A percentile compares a stretch with the other conserved stretches of the same genome.
These are phyloP conservation scores for Perccottus glenii DNA, from an alignment of 2,113 vertebrate genomes.

Conservation along the genomic window DNA sequence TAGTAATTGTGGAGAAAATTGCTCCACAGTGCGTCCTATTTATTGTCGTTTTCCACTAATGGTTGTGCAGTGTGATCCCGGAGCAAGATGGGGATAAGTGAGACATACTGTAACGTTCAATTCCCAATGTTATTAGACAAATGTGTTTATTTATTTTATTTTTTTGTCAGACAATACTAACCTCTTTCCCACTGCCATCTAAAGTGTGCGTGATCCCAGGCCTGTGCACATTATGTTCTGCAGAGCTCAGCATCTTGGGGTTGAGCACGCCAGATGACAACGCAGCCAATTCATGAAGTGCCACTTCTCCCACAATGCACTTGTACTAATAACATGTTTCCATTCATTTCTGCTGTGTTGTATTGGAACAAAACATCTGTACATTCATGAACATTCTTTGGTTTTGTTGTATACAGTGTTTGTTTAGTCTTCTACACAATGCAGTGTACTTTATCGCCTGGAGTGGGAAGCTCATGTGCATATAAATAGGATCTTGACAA, in stretches of 20 bases:
- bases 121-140: slow-evolving; percentile 16
- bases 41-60: slow-evolving; percentile 37
- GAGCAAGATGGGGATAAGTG: slow-evolving; percentile 32
- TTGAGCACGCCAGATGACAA: slow-evolving; percentile 9
- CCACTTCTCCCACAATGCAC: slow-evolving; percentile 16
- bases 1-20: slow-evolving; percentile 56
- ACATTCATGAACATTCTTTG: not conserved
- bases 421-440: not conserved
- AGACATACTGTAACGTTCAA: slow-evolving; percentile 32
- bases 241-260: slow-evolving; percentile 12
- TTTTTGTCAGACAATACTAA: slow-evolving; percentile 12
- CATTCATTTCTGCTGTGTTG: not conserved
- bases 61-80: slow-evolving; percentile 16
- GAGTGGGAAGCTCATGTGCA: slow-evolving; percentile 3
- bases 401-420: not conserved
- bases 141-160: slow-evolving; percentile 4
- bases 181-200: not conserved
- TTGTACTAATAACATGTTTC: not conserved
- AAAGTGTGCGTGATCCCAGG: not conserved
- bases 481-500: slow-evolving; percentile 8
- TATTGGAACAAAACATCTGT: not conserved
- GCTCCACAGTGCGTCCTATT: slow-evolving; percentile 35
- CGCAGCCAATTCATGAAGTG: slow-evolving; percentile 3
- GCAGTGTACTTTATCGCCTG: not conserved
- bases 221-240: slow-evolving; percentile 16